Conservation (phyloP, 2,888 invertebrate species). For the Acrobeloides nanus region DNA sequence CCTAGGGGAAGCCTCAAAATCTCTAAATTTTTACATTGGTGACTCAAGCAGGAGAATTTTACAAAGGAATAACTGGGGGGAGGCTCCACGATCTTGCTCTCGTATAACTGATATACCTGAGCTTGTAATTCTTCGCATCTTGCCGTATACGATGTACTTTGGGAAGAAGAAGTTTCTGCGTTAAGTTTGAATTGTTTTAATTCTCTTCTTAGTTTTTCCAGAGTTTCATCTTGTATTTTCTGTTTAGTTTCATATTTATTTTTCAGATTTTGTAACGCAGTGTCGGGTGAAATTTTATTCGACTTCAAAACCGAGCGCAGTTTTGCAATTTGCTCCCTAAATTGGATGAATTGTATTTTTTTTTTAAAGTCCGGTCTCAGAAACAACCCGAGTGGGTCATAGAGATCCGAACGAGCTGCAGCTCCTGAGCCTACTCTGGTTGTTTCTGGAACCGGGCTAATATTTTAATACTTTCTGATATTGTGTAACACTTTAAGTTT, state of each 20-base stretch:
- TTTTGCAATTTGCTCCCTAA: conserved; percentile 76
- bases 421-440: too few species aligned
- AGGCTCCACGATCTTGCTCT: too few species aligned
- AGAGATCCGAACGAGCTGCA: too few species aligned
- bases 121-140: conserved; percentile 98
- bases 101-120: conserved; percentile 60
- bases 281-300: conserved; percentile 91
- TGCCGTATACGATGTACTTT: conserved; percentile 97
- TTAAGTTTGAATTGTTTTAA: conserved; percentile 91
- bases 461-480: conserved; percentile 27
- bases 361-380: too few species aligned
- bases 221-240: conserved; percentile 70
- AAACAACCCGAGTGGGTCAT: too few species aligned
- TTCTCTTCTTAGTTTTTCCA: conserved; percentile 87
- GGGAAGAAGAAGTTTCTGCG: conserved; percentile 89
- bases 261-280: conserved; percentile 90
- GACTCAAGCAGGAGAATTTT: neutral
- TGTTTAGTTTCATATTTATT: conserved; percentile 98
- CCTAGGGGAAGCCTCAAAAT: too few species aligned
- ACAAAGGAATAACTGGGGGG: too few species aligned
- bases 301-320: conserved; percentile 93
- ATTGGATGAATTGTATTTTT: conserved; percentile 14
- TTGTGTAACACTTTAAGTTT: conserved; percentile 74
- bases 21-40: too few species aligned
- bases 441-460: too few species aligned